Conservation (phyloP, 2,797 vertebrate genomes). For the Balearica regulorum region DNA sequence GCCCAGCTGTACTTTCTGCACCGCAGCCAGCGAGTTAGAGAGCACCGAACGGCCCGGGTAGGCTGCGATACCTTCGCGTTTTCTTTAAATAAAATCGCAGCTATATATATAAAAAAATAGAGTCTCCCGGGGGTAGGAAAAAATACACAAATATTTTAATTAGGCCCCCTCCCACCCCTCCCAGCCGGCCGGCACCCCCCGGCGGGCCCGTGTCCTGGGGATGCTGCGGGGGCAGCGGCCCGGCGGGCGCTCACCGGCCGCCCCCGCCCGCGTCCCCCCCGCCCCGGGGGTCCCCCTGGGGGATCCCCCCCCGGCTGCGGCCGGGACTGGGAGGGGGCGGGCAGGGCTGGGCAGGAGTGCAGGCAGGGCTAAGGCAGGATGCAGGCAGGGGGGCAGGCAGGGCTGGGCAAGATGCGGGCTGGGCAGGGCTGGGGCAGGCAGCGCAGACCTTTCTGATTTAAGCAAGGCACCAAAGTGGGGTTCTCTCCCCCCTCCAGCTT, state of each 20-base stretch:
- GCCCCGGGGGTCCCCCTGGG: not conserved
- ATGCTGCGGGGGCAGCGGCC: not conserved
- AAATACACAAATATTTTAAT: conserved; percentile 62
- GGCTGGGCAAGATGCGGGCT: not conserved
- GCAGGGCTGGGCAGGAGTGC: not conserved
- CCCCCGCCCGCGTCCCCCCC: too few relatives aligned
- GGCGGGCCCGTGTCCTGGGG: not conserved
- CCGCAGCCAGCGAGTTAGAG: conserved; percentile 24
- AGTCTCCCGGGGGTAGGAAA: conserved; percentile 33
- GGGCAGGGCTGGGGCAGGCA: not conserved
- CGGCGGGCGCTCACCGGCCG: too few relatives aligned
- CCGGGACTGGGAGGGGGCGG: not conserved
- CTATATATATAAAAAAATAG: not conserved
- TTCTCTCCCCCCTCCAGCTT: not conserved
- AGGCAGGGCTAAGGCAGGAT: not conserved
- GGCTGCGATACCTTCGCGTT: conserved; percentile 28
- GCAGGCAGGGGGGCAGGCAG: not conserved
- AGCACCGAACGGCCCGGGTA: conserved; percentile 40
- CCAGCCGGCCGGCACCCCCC: not conserved
- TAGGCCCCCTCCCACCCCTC: not conserved
- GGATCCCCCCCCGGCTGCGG: not conserved
- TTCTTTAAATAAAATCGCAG: conserved; percentile 39
- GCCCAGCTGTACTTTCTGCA: conserved; percentile 60
- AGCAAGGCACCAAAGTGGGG: not conserved
- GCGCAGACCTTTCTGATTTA: not conserved